phyloP scores from a whole-genome alignment of 2,797 vertebrate species.

The Notolepis coatsorum region DNA sequence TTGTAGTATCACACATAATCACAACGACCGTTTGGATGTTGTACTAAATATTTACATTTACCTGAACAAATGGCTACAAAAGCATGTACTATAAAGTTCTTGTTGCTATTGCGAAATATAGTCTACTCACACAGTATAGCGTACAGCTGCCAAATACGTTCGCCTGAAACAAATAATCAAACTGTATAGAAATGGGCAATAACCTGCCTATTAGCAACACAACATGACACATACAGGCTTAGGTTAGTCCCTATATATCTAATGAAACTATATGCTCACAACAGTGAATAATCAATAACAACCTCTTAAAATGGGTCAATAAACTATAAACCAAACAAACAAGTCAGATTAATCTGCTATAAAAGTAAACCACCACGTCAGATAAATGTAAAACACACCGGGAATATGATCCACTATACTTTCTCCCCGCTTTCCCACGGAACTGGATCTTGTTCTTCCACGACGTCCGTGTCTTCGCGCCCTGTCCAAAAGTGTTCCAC shows the following conservation, averaged over 20 bases:
- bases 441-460: conserved; percentile 80
- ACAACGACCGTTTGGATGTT: conserved; percentile 30
- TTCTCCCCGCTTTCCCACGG: conserved; percentile 85
- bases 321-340: conserved; percentile 25
- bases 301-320: conserved; percentile 24
- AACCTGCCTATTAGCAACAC: conserved; percentile 22
- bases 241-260: conserved; percentile 50
- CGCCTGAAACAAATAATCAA: conserved; percentile 25
- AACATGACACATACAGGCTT: conserved; percentile 34
- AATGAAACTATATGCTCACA: conserved; percentile 47
- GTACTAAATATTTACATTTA: conserved; percentile 49
- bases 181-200: conserved; percentile 9
- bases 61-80: not conserved
- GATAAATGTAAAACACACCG: not conserved
- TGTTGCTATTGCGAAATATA: conserved; percentile 5
- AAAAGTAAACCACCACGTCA: conserved; percentile 14
- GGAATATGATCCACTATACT: conserved; percentile 48
- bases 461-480: conserved; percentile 75
- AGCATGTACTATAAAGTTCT: not conserved
- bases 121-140: conserved; percentile 16
- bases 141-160: conserved; percentile 13
- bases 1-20: conserved; percentile 47
- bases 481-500: conserved; percentile 88
- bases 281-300: conserved; percentile 44
- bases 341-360: conserved; percentile 4